phyloP scores from a whole-genome alignment of 23 tunicate species.

The Styela plicata region DNA sequence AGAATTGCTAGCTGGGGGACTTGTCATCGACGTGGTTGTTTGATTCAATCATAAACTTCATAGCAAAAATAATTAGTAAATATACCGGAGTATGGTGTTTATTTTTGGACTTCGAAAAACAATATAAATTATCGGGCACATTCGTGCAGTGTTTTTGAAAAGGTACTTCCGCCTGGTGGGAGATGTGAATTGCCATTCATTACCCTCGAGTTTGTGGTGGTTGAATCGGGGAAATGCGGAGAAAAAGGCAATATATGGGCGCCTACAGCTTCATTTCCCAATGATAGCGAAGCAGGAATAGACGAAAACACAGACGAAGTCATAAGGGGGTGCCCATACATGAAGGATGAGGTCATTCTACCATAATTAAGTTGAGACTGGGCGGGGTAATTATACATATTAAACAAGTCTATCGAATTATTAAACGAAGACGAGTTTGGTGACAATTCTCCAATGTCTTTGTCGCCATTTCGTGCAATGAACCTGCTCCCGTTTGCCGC shows the following conservation, averaged over 20 bases:
- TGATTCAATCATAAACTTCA: too few relatives aligned
- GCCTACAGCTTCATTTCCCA: background rate
- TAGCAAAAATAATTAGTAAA: too few relatives aligned
- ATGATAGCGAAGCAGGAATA: background rate
- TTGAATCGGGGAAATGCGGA: background rate
- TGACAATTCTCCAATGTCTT: background rate
- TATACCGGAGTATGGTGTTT: too few relatives aligned
- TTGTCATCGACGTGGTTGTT: too few relatives aligned
- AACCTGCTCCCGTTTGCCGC: background rate
- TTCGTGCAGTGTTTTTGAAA: slow-evolving; percentile 3
- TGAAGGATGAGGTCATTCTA: background rate
- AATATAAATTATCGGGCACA: background rate
- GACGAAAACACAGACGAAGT: background rate
- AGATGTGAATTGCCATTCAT: background rate
- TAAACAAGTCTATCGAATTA: background rate
- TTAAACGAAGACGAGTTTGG: background rate
- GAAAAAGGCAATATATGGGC: background rate
- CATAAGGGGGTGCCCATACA: background rate
- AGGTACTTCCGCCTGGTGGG: background rate
- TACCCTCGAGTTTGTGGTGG: background rate
- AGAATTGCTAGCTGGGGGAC: too few relatives aligned
- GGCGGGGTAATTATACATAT: background rate
- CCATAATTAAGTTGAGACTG: background rate
- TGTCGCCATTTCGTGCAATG: background rate
- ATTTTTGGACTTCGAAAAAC: background rate